Percentiles rank a stretch among this genome's conserved stretches.
phyloP scores from a whole-genome alignment of 92 coral and sea anemone genomes.

The Epizoanthus stellaris region DNA sequence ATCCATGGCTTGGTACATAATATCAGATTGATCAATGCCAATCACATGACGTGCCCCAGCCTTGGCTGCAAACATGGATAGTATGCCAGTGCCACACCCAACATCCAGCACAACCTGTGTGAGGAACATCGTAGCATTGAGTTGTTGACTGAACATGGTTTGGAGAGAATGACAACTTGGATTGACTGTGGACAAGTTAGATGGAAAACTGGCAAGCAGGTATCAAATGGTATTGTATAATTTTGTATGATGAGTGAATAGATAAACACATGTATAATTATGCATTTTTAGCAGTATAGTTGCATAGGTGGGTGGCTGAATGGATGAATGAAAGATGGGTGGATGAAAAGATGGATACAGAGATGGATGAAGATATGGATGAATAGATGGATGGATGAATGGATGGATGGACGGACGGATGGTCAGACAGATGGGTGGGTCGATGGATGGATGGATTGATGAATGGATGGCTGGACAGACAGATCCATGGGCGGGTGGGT shows the following conservation, averaged over 20 bases:
- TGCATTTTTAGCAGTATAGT: too few relatives aligned
- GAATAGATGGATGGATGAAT: not conserved
- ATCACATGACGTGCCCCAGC: conserved; percentile 95
- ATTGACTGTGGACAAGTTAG: too few relatives aligned
- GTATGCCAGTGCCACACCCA: conserved; percentile 99
- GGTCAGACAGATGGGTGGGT: too few relatives aligned
- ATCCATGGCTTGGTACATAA: conserved; percentile 97
- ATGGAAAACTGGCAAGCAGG: too few relatives aligned
- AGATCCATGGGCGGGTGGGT: too few relatives aligned
- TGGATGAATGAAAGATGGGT: not conserved
- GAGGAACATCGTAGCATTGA: not conserved
- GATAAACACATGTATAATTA: too few relatives aligned
- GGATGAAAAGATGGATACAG: not conserved
- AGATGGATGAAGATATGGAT: not conserved
- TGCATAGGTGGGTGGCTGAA: too few relatives aligned
- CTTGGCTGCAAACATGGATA: conserved; percentile 97
- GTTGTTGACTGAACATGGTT: too few relatives aligned
- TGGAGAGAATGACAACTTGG: too few relatives aligned
- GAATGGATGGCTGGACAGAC: not conserved
- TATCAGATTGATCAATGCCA: conserved; percentile 95
- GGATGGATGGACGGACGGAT: not conserved
- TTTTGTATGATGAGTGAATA: too few relatives aligned
- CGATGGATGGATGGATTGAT: too few relatives aligned
- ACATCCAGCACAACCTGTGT: conserved; percentile 84
- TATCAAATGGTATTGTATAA: too few relatives aligned